Evolutionary conservation across 2,888 invertebrate genomes (phyloP).

Genomic region (Dastarcus helophoroides): DNA sequence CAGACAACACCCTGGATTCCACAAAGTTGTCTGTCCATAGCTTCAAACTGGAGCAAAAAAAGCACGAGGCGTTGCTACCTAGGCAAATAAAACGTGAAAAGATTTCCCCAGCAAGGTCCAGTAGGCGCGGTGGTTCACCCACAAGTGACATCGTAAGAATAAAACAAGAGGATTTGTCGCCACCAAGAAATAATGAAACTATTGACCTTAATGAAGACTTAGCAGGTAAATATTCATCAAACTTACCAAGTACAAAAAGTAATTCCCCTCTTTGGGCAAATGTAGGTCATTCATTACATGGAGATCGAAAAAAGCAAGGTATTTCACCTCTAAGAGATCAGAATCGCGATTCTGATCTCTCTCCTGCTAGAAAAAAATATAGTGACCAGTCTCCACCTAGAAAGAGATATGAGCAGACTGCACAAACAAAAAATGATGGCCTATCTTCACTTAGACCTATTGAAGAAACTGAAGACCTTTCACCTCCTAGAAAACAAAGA

Average conservation of each 20-base stretch:
- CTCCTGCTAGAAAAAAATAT: slow-evolving; percentile 25
- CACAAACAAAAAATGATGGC: slow-evolving; percentile 15
- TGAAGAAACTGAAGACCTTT: slow-evolving; percentile 9
- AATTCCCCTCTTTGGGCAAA: slow-evolving; percentile 5
- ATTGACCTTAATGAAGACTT: too few species aligned
- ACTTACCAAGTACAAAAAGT: too few species aligned
- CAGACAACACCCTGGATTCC: slow-evolving; percentile 3
- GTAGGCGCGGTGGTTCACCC: slow-evolving; percentile 5
- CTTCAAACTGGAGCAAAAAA: not conserved
- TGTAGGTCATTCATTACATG: slow-evolving; percentile 2
- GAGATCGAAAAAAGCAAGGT: slow-evolving; percentile 19
- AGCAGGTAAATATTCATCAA: not conserved
- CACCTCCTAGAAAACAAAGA: slow-evolving; percentile 11
- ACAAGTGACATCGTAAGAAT: slow-evolving; percentile 6
- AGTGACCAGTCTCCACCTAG: slow-evolving; percentile 23
- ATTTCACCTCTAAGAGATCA: slow-evolving; percentile 23
- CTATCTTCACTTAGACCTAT: slow-evolving; percentile 10
- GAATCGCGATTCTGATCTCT: slow-evolving; percentile 22
- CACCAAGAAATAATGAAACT: slow-evolving; percentile 9
- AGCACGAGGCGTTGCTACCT: not conserved
- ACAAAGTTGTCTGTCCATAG: not conserved
- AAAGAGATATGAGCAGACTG: slow-evolving; percentile 19
- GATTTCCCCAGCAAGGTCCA: slow-evolving; percentile 15
- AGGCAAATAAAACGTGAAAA: slow-evolving; percentile 8
- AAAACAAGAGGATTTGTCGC: slow-evolving; percentile 10